A percentile compares a stretch with the other conserved stretches of the same genome.
phyloP scores from a whole-genome alignment of 2,113 vertebrate genomes.

The Hucho hucho region DNA sequence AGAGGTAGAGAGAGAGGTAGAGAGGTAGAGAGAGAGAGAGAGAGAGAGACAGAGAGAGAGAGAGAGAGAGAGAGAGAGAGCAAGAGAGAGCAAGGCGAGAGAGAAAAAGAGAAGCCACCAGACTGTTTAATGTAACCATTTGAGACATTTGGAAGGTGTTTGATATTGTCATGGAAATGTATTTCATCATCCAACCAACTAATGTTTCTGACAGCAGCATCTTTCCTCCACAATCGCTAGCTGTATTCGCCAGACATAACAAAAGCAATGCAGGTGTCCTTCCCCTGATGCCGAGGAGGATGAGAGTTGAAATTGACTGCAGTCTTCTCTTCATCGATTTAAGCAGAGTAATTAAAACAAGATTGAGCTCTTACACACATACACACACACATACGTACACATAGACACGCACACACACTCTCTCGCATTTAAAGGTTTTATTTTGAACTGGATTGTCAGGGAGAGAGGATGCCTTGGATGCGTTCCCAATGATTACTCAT shows the following conservation, averaged over 20 bases:
- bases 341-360: conserved; percentile 22
- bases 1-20: too few relatives aligned
- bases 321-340: conserved; percentile 43
- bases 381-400: too few relatives aligned
- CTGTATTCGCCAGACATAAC: conserved; percentile 27
- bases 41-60: too few relatives aligned
- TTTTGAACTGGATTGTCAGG: conserved; percentile 29
- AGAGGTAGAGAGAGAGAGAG: too few relatives aligned
- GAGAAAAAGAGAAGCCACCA: conserved; percentile 12
- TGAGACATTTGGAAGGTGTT: conserved; percentile 38
- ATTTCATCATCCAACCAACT: conserved; percentile 22
- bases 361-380: not conserved
- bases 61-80: too few relatives aligned
- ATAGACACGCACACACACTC: too few relatives aligned
- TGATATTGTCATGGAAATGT: conserved; percentile 53
- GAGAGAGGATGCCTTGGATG: conserved; percentile 41
- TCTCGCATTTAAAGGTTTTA: not conserved
- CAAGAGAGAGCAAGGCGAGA: too few relatives aligned
- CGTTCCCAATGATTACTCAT: conserved; percentile 46
- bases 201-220: conserved; percentile 9
- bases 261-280: not conserved
- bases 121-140: conserved; percentile 34
- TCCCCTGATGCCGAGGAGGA: not conserved
- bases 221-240: conserved; percentile 35
- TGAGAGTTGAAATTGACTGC: conserved; percentile 45